Conservation (phyloP, 2,113 vertebrate species). For the Paradoxurus hermaphroditus region DNA sequence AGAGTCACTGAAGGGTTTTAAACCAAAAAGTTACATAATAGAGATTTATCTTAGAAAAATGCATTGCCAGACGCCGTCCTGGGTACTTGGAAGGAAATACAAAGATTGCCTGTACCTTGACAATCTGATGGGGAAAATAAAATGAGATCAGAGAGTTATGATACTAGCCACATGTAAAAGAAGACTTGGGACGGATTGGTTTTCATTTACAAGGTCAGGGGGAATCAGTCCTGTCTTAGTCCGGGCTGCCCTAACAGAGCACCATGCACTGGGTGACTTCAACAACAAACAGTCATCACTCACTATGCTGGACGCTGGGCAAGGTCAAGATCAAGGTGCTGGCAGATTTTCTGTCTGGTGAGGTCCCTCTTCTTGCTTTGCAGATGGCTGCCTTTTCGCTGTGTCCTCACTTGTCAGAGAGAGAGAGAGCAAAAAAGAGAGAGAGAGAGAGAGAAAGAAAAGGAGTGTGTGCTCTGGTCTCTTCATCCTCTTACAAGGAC, state of each 20-base stretch:
- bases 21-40: not conserved
- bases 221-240: not conserved
- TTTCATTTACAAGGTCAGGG: not conserved
- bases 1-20: not conserved
- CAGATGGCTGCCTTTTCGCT: not conserved
- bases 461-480: no score
- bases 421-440: not conserved
- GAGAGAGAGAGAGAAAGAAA: no score
- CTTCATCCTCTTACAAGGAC: not conserved
- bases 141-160: not conserved
- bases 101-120: not conserved
- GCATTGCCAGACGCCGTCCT: not conserved
- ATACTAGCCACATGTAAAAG: not conserved
- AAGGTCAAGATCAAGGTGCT: not conserved
- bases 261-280: not conserved
- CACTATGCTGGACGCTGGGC: not conserved
- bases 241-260: not conserved
- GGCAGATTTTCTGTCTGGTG: not conserved
- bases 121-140: not conserved
- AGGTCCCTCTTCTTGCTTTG: not conserved
- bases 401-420: not conserved
- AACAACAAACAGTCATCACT: not conserved
- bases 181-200: not conserved
- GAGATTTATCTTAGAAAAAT: not conserved
- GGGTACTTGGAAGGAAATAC: not conserved